Percentiles rank a stretch among this genome's conserved stretches.
phyloP scores from a whole-genome alignment of 1,140 invertebrate species.

The Heliothis subflexa region DNA sequence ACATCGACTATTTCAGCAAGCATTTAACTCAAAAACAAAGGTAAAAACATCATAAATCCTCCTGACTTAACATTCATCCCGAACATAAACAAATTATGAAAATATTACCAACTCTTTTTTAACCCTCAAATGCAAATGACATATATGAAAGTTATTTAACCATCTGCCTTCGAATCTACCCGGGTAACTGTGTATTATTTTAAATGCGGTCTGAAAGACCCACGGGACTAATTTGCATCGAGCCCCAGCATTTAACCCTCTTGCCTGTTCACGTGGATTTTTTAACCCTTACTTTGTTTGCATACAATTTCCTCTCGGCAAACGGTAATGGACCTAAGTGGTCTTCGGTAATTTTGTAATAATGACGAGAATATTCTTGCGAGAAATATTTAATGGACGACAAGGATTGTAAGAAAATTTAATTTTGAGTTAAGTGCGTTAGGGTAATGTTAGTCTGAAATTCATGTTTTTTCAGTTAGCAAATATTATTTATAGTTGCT shows the following conservation, averaged over 20 bases:
- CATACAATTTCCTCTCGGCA: slow-evolving; percentile 25
- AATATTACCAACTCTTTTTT: slow-evolving; percentile 35
- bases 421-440: slow-evolving; percentile 10
- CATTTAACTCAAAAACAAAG: neutral
- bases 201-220: slow-evolving; percentile 52
- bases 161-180: slow-evolving; percentile 18
- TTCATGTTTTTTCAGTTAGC: too few relatives aligned
- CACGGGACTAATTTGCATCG: slow-evolving; percentile 53
- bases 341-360: slow-evolving; percentile 34
- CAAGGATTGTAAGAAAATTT: slow-evolving; percentile 21
- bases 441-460: neutral
- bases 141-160: slow-evolving; percentile 47
- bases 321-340: slow-evolving; percentile 27
- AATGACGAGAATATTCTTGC: slow-evolving; percentile 17
- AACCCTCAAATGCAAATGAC: slow-evolving; percentile 22
- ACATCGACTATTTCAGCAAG: too few relatives aligned
- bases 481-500: too few relatives aligned
- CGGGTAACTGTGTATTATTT: slow-evolving; percentile 54
- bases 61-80: slow-evolving; percentile 21
- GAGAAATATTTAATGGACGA: slow-evolving; percentile 22
- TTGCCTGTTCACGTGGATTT: slow-evolving; percentile 18
- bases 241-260: slow-evolving; percentile 47
- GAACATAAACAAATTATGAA: slow-evolving; percentile 34
- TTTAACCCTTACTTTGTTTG: slow-evolving; percentile 28
- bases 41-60: slow-evolving; percentile 9